Evolutionary conservation across 2,113 vertebrate genomes (phyloP), one percentile per base, ranked within the genome.

Genomic region (Pseudonaja textilis): DNA sequence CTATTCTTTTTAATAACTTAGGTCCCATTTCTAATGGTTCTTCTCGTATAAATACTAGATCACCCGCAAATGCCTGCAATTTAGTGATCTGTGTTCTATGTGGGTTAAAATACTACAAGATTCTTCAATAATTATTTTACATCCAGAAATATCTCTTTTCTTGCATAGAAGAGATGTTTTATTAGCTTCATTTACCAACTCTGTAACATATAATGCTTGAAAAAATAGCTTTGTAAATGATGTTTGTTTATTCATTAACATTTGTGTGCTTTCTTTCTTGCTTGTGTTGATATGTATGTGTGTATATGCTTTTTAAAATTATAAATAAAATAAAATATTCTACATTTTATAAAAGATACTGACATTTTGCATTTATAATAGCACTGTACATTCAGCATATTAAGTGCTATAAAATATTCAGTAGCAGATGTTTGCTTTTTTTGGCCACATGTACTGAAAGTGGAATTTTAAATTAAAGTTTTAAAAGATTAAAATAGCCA

Each of bases 221-320:
- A 96, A 74, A 81, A 96, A 92, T 18, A 95, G 11, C 86, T 96
- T 93, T 61, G 55, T 95, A 96, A 97, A 96, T 95, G 90, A 96
- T 94, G 92, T 96, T 25, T 69, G 93, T 97, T 91, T 95, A 85
- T 94, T 94, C 90, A 89, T 23, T 94, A 93, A 93, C 87, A 94
- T 94, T 94, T 93, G 91, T 39, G 34, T 39, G 69, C 16, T 81
- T 18, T 81, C n/a, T 39, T 39, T 85, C 88, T n/a, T 29, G 0
- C 61, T n/a, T 0, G 0, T 69, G 29, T 69, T 69, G 64, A 69
- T 69, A 69, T 69, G 29, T 69, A 69, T 69, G 12, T 69, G 4
- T 69, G 26, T 14, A 29, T n/a, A 45, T 3, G 1, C 4, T 91
- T 57, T 95, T 96, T 50, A 39, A 81, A 81, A 39, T 81, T 39